Percentiles rank a stretch among this genome's conserved stretches.
Conservation (phyloP, 2,113 vertebrate genomes). For the Oxyura jamaicensis region DNA sequence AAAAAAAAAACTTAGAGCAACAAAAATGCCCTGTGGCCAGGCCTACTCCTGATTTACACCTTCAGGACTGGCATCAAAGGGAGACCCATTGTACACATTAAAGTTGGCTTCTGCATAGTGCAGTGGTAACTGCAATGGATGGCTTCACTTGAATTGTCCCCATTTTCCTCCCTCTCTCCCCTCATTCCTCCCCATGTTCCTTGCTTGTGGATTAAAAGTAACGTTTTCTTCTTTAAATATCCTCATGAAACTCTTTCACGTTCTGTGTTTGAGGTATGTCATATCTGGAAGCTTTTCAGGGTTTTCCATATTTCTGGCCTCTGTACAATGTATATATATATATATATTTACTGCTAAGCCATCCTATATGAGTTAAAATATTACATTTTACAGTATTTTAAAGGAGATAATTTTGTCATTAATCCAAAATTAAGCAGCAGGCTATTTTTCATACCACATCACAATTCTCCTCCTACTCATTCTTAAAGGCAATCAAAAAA, state of each 20-base stretch:
- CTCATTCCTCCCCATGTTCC: neutral
- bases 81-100: neutral
- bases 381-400: slow-evolving; percentile 32
- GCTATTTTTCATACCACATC: slow-evolving; percentile 64
- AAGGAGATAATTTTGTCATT: slow-evolving; percentile 58
- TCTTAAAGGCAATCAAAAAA: slow-evolving; percentile 62
- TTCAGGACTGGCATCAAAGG: neutral
- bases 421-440: slow-evolving; percentile 40
- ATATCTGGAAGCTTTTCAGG: slow-evolving; percentile 40
- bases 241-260: neutral
- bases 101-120: neutral
- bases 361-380: slow-evolving; percentile 16
- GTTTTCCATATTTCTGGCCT: slow-evolving; percentile 5
- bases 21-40: neutral
- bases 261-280: slow-evolving; percentile 20
- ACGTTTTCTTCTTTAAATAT: neutral
- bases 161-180: neutral
- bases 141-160: neutral
- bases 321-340: neutral
- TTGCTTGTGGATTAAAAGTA: neutral
- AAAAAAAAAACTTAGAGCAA: neutral
- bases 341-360: neutral
- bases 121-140: neutral
- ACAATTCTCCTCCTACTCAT: slow-evolving; percentile 63
- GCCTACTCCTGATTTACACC: neutral